Percentiles rank a stretch among this genome's conserved stretches.
These are phyloP conservation scores for Drosophila melanogaster DNA, from an alignment of 1,140 invertebrate genomes.

Conservation along the genomic window Release_6_plus_ISO1_MT NC_004354.4:19817001-19817500, in stretches of 20 bases:
- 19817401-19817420: conserved; percentile 4
- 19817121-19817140: conserved; percentile 64
- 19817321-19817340: conserved; percentile 77
- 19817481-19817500: conserved; percentile 55
- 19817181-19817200: conserved; percentile 48
- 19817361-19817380: conserved; percentile 7
- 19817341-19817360: conserved; percentile 16
- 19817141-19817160: conserved; percentile 42
- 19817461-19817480: conserved; percentile 43
- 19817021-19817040: conserved; percentile 75
- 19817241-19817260: conserved; percentile 20
- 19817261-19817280: conserved; percentile 74
- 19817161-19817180: background rate
- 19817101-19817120: background rate
- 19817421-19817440: conserved; percentile 36
- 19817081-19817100: background rate
- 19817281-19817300: conserved; percentile 44
- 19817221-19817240: conserved; percentile 17
- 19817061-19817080: conserved; percentile 57
- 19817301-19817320: conserved; percentile 72
- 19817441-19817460: conserved; percentile 13
- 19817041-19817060: conserved; percentile 81
- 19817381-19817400: conserved; percentile 2
- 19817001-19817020: conserved; percentile 72
- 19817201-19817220: conserved; percentile 79